Percentiles rank a stretch among this genome's conserved stretches.
phyloP scores from a whole-genome alignment of 2,888 invertebrate genomes.

The Papilio protenor region DNA sequence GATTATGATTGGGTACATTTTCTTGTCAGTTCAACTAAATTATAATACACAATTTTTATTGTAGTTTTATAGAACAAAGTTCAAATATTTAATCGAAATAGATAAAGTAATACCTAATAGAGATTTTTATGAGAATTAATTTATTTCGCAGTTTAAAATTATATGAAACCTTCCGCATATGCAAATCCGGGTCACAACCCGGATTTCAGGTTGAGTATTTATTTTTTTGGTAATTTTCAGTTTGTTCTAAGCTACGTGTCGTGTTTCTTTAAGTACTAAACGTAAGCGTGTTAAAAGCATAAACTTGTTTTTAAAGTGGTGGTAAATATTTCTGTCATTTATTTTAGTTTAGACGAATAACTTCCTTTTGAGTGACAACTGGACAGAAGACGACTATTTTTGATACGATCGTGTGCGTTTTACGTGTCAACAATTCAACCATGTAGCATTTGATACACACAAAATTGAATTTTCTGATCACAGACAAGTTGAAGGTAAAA shows the following conservation, averaged over 20 bases:
- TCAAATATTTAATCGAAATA: neutral
- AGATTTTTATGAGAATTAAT: too few species aligned
- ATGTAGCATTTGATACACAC: neutral
- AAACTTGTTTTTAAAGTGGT: conserved; percentile 19
- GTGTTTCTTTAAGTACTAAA: conserved; percentile 18
- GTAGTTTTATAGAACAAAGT: neutral
- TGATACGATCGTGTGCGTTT: neutral
- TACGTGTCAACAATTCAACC: neutral
- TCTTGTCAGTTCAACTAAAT: neutral
- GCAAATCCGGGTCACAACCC: neutral
- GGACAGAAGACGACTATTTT: neutral
- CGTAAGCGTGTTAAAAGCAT: conserved; percentile 16
- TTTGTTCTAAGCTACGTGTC: conserved; percentile 2
- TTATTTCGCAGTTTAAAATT: too few species aligned
- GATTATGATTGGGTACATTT: neutral
- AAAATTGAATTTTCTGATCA: neutral
- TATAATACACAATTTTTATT: neutral
- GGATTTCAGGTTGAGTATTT: neutral
- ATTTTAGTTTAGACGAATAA: conserved; percentile 11
- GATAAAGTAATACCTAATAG: too few species aligned
- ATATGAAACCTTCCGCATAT: neutral
- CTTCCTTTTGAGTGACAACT: neutral
- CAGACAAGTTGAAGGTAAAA: neutral
- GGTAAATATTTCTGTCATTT: neutral
- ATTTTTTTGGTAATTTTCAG: neutral